These are phyloP conservation scores for Probosciger aterrimus DNA, from an alignment of 2,113 vertebrate genomes.

Conservation along the genomic window DNA sequence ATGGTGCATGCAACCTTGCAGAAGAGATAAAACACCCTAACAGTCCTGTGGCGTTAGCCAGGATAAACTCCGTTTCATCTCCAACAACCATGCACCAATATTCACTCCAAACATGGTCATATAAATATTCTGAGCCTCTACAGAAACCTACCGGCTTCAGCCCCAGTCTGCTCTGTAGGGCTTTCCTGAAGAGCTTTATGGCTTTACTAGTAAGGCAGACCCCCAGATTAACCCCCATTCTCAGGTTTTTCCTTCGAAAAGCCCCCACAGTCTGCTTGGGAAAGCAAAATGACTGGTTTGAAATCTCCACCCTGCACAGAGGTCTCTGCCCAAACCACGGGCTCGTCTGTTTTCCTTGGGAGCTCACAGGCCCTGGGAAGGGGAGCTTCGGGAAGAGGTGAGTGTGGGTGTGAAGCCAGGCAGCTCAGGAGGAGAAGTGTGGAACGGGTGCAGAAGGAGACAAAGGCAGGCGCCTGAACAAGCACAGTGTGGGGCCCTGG, in stretches of 20 bases:
- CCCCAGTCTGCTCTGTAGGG: background rate
- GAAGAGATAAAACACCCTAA: background rate
- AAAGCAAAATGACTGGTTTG: background rate
- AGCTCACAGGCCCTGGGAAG: background rate
- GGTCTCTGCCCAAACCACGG: background rate
- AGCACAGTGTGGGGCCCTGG: slow-evolving; percentile 32
- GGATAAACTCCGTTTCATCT: background rate
- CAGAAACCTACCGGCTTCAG: background rate
- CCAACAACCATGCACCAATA: background rate
- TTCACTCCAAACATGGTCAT: background rate
- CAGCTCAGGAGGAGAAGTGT: background rate
- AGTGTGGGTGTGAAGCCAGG: background rate
- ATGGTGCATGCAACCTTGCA: background rate
- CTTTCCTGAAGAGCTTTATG: slow-evolving; percentile 22
- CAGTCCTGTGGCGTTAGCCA: background rate
- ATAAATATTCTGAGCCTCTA: background rate
- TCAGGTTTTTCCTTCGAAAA: background rate
- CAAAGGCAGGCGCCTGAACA: background rate
- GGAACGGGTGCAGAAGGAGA: accelerated
- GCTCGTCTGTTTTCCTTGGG: background rate
- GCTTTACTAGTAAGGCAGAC: background rate
- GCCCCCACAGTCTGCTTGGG: accelerated
- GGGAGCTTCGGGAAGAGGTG: background rate
- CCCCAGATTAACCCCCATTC: background rate
- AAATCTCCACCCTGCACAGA: background rate